A percentile compares a stretch with the other conserved stretches of the same genome.
Evolutionary conservation across 2,888 invertebrate species (phyloP).

Genomic region (Papilio gigon): DNA sequence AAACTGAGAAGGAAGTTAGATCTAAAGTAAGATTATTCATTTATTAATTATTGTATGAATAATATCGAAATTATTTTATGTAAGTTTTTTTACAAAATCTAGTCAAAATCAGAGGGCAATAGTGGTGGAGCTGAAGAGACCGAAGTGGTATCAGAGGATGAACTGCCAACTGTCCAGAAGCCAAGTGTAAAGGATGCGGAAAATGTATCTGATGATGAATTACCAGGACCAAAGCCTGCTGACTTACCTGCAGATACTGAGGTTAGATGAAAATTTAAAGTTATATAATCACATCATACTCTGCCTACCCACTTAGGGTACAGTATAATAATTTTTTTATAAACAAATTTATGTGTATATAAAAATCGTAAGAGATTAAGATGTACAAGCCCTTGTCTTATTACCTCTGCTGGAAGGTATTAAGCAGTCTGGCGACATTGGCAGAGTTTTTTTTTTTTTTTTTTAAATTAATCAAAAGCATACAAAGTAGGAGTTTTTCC

Average conservation of each 20-base stretch:
- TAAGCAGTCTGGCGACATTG: no score
- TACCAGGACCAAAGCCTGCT: constrained; percentile 87
- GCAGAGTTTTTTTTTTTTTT: no score
- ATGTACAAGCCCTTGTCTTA: no score
- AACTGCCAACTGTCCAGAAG: constrained; percentile 87
- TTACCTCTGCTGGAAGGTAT: no score
- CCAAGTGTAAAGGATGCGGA: constrained; percentile 92
- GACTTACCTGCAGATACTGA: constrained; percentile 88
- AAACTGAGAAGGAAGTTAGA: not conserved
- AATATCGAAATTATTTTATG: no score
- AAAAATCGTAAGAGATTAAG: no score
- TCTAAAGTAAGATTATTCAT: not conserved
- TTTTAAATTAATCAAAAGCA: no score
- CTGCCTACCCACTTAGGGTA: no score
- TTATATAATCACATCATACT: no score
- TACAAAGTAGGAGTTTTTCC: no score
- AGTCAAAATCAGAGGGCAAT: constrained; percentile 53
- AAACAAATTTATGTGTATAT: no score
- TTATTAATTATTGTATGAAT: not conserved
- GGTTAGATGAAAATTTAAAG: constrained; percentile 62
- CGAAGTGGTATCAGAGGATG: constrained; percentile 93
- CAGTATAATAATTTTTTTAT: no score
- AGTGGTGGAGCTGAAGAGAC: constrained; percentile 87
- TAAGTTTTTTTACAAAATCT: not conserved
- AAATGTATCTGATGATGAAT: constrained; percentile 89